Evolutionary conservation across 2,113 vertebrate genomes (phyloP), one percentile per base, ranked within the genome.

Genomic region (Rhineura floridana): DNA sequence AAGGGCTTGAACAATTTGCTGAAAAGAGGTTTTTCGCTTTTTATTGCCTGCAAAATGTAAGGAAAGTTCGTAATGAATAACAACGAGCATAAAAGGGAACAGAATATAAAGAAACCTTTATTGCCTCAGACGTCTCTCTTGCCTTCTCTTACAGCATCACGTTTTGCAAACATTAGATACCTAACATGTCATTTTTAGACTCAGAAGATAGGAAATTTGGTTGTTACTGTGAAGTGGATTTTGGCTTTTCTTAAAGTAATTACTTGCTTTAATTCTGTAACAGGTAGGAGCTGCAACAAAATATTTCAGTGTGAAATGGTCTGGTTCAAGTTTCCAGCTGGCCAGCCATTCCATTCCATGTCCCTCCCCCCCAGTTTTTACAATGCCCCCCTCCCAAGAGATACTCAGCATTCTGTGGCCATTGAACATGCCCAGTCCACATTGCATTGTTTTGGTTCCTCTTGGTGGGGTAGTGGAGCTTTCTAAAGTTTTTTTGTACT

Each of bases 111-210:
- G 81, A 89, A 85, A 25, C 30, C 28, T 93, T 89, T 76, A 88
- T 65, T 90, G 63, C 78, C 19, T 88, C 11, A 73, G 65, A 90
- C 85, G 46, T 63, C 36, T 15, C 25, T 28, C 13, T 81, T 79
- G 59, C 67, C 79, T 72, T 46, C 81, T 62, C 55, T 42, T 1
- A 0, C 33, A 81, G 90, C 8, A 65, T 70, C 59, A 89, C 82
- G 70, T 92, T 93, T 89, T 93, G 44, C 89, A 94, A 89, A 89
- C 62, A 72, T 76, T 91, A 82, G 88, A 75, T 91, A 87, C 67
- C 81, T 89, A 90, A 36, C 23, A 83, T 90, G 90, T 76, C 87
- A 87, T 92, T 94, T 92, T 87, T 87, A 90, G n/a, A 77, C 50
- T 77, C 84, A 85, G 81, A 83, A 84, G 48, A 80, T 33, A 73